These are phyloP conservation scores for Micrasema minimum DNA, from an alignment of 1,140 invertebrate genomes.

Conservation along the genomic window DNA sequence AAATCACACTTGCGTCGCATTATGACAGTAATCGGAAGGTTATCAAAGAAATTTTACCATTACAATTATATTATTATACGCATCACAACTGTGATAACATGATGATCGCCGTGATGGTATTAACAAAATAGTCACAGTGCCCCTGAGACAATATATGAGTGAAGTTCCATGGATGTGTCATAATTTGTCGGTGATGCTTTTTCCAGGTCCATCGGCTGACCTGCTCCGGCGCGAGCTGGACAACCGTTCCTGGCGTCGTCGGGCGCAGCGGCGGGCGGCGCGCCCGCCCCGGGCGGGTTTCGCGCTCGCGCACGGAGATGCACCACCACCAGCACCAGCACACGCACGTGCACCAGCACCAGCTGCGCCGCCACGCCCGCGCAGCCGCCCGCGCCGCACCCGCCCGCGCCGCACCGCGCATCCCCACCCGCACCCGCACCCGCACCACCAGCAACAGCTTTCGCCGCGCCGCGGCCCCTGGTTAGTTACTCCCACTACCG, in stretches of 20 bases:
- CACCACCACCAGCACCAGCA: constrained; percentile 93
- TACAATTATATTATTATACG: too few relatives aligned
- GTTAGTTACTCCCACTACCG: constrained; percentile 25
- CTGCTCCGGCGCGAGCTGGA: constrained; percentile 91
- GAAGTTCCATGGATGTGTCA: too few relatives aligned
- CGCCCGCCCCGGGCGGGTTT: constrained; percentile 67
- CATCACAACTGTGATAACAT: too few relatives aligned
- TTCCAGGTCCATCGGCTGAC: constrained; percentile 73
- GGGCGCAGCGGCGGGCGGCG: constrained; percentile 53
- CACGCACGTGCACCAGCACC: constrained; percentile 90
- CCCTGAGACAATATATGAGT: too few relatives aligned
- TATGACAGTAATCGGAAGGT: too few relatives aligned
- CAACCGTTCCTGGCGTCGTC: constrained; percentile 80
- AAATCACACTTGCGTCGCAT: too few relatives aligned
- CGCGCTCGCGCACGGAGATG: constrained; percentile 83
- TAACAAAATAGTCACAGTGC: too few relatives aligned
- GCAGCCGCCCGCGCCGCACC: constrained; percentile 57
- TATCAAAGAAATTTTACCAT: too few relatives aligned
- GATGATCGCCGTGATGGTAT: too few relatives aligned
- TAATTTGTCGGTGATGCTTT: too few relatives aligned
- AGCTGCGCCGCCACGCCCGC: constrained; percentile 68
- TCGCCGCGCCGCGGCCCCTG: constrained; percentile 62
- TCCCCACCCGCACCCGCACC: constrained; percentile 55
- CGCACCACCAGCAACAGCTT: constrained; percentile 56
- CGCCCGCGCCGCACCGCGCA: constrained; percentile 60